Base-by-base conservation (phyloP, 2,797 vertebrate genomes). In the Adelosebastes latens region DNA sequence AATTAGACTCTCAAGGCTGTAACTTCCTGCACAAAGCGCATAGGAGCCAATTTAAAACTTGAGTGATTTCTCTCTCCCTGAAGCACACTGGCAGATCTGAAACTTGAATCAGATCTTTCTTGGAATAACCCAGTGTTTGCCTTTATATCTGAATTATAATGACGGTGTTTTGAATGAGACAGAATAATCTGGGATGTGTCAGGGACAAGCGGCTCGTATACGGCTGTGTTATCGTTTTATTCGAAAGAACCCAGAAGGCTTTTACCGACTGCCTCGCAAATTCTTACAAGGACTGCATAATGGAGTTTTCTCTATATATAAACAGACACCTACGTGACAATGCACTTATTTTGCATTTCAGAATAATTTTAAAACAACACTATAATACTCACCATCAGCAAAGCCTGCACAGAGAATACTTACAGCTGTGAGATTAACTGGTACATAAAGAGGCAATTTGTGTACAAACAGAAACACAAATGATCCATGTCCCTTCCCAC, bases 1-100 rank as follows among this genome's bases (percentile, higher is more conserved):
- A 81, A 86, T 92, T 80, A 86, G 76, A 80, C 39, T 81, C 64
- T 68, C 73, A 82, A 36, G 58, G 63, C 62, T 67, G 49, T 56
- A 73, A 76, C 80, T 90, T 86, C 59, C 52, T 27, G 58, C 59
- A 80, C 75, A 84, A 86, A 87, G 82, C 46, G 4, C 36, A 87
- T 69, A 67, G 73, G 52, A 87, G 83, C 79, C 83, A 88, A 91
- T 91, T 93, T 93, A 85, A 89, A 90, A 82, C 80, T 75, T 79
- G 76, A 89, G 59, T 77, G 82, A 89, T 81, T 90, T 68, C 73
- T 42, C 58, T 78, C 69, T 88, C 79, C 84, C 86, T 68, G 53
- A 80, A 88, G 84, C 77, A 63, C 62, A 68, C 36, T 31, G 61
- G 56, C 75, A 84, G 34, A 84, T 82, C 79, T 68, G 58, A 87